phyloP scores from a whole-genome alignment of 2,797 vertebrate genomes.

The Gila robusta region DNA sequence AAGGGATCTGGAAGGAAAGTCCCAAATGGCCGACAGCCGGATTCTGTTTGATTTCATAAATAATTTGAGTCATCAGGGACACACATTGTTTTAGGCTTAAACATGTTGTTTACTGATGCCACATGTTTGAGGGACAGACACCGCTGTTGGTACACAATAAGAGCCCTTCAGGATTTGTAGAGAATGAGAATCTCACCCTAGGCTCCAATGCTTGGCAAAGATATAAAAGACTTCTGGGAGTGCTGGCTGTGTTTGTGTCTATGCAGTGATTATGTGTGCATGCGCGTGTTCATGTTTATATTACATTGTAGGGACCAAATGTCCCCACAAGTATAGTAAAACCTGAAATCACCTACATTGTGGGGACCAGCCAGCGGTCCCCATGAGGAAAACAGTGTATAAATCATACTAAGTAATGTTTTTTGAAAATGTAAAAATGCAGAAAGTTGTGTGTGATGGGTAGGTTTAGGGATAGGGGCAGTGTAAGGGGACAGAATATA shows the following conservation, averaged over 20 bases:
- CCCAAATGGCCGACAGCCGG: slow-evolving; percentile 78
- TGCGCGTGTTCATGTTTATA: too few species aligned
- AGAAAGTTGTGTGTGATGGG: too few species aligned
- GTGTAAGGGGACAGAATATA: too few species aligned
- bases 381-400: too few species aligned
- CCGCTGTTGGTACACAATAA: slow-evolving; percentile 77
- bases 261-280: slow-evolving; percentile 49
- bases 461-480: too few species aligned
- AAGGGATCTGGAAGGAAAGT: slow-evolving; percentile 74
- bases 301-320: too few species aligned
- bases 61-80: slow-evolving; percentile 84
- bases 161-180: slow-evolving; percentile 72
- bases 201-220: slow-evolving; percentile 75
- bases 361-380: too few species aligned
- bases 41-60: slow-evolving; percentile 87
- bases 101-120: slow-evolving; percentile 83
- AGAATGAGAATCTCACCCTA: slow-evolving; percentile 72
- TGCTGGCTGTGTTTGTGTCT: slow-evolving; percentile 55
- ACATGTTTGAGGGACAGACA: slow-evolving; percentile 82
- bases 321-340: too few species aligned
- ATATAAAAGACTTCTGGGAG: slow-evolving; percentile 72
- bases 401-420: too few species aligned
- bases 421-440: too few species aligned
- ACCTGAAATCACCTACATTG: too few species aligned
- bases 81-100: slow-evolving; percentile 84